These are phyloP conservation scores for Seira sanloemensis DNA, from an alignment of 2,888 invertebrate species.

Conservation along the genomic window DNA sequence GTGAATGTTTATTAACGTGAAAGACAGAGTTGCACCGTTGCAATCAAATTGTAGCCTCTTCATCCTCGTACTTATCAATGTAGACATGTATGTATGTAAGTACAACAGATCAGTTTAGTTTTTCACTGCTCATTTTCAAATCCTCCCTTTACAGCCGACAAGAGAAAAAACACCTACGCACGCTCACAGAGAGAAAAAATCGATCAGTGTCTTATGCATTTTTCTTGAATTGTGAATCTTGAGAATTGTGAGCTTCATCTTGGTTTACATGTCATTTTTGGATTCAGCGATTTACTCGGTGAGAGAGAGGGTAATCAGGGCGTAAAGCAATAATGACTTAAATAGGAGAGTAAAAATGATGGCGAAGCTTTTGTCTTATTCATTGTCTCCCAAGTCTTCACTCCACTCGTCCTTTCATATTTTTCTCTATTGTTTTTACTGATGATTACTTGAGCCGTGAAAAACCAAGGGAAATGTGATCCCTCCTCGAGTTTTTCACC, in stretches of 20 bases:
- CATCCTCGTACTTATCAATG: too few relatives aligned
- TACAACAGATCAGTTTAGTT: too few relatives aligned
- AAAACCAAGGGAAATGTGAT: not conserved
- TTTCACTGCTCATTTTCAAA: too few relatives aligned
- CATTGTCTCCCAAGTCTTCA: constrained; percentile 33
- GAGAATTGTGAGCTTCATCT: constrained; percentile 1
- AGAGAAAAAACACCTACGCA: not conserved
- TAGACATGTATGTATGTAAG: too few relatives aligned
- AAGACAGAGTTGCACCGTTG: too few relatives aligned
- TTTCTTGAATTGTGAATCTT: too few relatives aligned
- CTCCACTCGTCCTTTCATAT: not conserved
- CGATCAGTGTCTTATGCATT: too few relatives aligned
- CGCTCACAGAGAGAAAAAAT: too few relatives aligned
- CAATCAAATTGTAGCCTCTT: too few relatives aligned
- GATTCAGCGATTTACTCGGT: constrained; percentile 11
- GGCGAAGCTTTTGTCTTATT: constrained; percentile 1
- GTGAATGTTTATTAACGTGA: constrained; percentile 18
- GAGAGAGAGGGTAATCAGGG: constrained; percentile 53
- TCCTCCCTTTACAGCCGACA: too few relatives aligned
- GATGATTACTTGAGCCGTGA: not conserved
- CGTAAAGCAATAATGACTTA: constrained; percentile 57
- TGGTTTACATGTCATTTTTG: constrained; percentile 52
- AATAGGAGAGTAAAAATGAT: constrained; percentile 22
- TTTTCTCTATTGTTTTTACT: constrained; percentile 2
- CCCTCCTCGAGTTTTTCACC: not conserved